Evolutionary conservation across 2,797 vertebrate genomes (phyloP).

Genomic region (Gallirallus australis): DNA sequence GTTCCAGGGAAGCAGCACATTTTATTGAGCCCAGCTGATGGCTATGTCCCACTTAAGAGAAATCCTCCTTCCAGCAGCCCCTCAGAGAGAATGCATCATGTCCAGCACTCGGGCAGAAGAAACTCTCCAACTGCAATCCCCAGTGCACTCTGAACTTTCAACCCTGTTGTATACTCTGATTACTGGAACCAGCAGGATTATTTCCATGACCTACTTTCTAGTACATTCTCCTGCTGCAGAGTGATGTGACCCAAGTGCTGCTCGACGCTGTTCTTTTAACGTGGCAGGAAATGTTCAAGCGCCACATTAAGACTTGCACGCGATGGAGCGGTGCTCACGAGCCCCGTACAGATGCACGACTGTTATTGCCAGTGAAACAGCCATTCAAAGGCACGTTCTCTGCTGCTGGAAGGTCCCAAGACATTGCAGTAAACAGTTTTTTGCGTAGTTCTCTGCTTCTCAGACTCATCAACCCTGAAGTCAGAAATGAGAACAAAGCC

Average conservation of each 20-base stretch:
- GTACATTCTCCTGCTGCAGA: constrained; percentile 36
- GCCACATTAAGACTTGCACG: neutral
- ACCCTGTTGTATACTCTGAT: constrained; percentile 73
- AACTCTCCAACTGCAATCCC: constrained; percentile 9
- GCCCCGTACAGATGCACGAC: neutral
- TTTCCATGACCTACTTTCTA: constrained; percentile 74
- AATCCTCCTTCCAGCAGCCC: neutral
- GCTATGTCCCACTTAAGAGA: neutral
- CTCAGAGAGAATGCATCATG: neutral
- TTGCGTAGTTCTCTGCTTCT: neutral
- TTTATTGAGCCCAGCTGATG: neutral
- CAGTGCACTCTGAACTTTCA: constrained; percentile 66
- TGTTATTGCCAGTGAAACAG: neutral
- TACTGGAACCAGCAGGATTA: constrained; percentile 76
- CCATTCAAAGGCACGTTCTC: neutral
- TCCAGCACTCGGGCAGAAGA: constrained; percentile 34
- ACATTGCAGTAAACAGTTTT: neutral
- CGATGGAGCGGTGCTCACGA: neutral
- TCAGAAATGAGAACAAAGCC: neutral
- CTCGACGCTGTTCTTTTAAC: neutral
- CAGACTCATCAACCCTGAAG: neutral
- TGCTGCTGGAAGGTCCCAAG: neutral
- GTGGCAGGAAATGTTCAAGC: neutral
- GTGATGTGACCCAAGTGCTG: neutral
- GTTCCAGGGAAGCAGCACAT: neutral